Base-by-base conservation (phyloP, 1,140 invertebrate genomes). In the Brevipalpus yothersi region DNA sequence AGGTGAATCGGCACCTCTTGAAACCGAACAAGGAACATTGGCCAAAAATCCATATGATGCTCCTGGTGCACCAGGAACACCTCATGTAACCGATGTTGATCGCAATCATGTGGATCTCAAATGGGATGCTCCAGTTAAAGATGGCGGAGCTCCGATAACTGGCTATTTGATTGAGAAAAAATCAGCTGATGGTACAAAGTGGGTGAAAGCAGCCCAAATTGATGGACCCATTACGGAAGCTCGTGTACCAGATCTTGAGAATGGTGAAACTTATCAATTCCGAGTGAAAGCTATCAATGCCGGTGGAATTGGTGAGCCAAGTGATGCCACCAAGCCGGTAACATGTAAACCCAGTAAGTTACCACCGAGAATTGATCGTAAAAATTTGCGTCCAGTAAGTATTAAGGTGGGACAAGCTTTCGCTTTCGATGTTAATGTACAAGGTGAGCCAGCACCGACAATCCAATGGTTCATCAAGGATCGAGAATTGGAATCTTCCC, bases 1-100 rank as follows among this genome's bases (percentile, higher is more conserved):
- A 71, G 95, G 95, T 23, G 87, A 93, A 70, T 94, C 91, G 41
- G 91, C 95, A 64, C 86, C 91, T 64, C 72, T 99, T 43, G 89
- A 93, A 66, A 89, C 91, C 13, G 78, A 77, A 17, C 84, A 91
- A 69, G 82, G 90, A 13, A 86, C 96, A 64, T 80, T 79, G 63
- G 91, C 92, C 0, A 86, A 89, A 74, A 85, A 93, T 84, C 90
- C 92, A 67, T 97, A 93, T 73, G 88, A 94, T 76, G 79, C 82
- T 56, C 92, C 93, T 4, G 84, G 83, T 53, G 78, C 87, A 11
- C 91, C 91, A 60, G 89, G 91, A 3, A 85, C 90, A 71, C 90
- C 91, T 12, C 82, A 84, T 67, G 86, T 87, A n/a, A 80, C 78
- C 60, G 95, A 91, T 91, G 75, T 74, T 58, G 70, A 79, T 9